Percentiles rank a stretch among this genome's conserved stretches.
Conservation (phyloP, 1,140 invertebrate species). For the Heliconius congener region DNA sequence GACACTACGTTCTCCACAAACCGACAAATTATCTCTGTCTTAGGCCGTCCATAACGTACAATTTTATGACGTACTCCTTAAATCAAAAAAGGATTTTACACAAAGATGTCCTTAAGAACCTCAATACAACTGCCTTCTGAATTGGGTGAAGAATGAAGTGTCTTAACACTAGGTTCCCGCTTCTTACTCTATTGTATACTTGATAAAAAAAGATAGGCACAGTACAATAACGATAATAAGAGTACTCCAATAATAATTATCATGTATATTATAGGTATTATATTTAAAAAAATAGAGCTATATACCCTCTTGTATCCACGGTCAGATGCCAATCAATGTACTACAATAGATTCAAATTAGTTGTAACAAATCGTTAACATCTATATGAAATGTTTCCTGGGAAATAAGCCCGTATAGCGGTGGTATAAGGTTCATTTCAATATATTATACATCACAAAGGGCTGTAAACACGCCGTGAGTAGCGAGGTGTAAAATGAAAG, state of each 20-base stretch:
- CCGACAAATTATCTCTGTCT: too few species aligned
- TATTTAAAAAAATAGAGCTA: constrained; percentile 20
- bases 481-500: constrained; percentile 58
- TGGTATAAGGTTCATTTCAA: constrained; percentile 30
- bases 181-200: too few species aligned
- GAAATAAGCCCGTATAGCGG: not conserved
- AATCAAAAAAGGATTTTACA: too few species aligned
- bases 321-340: constrained; percentile 41
- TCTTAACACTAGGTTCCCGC: too few species aligned
- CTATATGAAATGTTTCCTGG: not conserved
- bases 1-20: not conserved
- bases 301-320: constrained; percentile 22
- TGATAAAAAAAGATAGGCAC: too few species aligned
- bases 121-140: too few species aligned
- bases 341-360: constrained; percentile 46
- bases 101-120: too few species aligned
- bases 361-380: constrained; percentile 44
- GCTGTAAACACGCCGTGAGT: constrained; percentile 47
- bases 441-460: constrained; percentile 42
- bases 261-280: not conserved
- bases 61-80: too few species aligned
- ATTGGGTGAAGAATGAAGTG: too few species aligned
- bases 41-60: too few species aligned
- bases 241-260: too few species aligned
- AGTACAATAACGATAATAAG: too few species aligned